Percentiles rank a stretch among this genome's conserved stretches.
These are phyloP conservation scores for Myotis myotis DNA, from an alignment of 2,797 vertebrate species.

Conservation along the genomic window DNA sequence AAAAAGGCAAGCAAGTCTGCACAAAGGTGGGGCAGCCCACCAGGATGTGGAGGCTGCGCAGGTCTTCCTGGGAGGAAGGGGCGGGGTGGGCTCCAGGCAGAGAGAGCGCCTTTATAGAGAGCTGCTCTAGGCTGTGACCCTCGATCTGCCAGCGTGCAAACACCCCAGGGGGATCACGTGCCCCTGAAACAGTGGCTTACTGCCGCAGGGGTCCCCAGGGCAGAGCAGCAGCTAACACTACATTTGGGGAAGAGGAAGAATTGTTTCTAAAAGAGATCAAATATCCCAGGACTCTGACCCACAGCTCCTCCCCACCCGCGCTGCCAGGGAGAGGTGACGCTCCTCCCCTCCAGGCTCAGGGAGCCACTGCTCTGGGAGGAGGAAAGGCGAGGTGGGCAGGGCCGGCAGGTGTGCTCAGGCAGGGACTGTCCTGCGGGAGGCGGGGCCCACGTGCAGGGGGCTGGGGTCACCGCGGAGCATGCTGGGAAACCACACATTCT, in stretches of 20 bases:
- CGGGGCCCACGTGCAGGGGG: too few relatives aligned
- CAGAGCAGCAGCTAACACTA: background rate
- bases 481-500: background rate
- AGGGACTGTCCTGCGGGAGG: background rate
- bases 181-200: background rate
- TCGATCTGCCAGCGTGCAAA: background rate
- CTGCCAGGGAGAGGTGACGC: background rate
- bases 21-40: background rate
- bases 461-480: fast-evolving
- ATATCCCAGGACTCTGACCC: background rate
- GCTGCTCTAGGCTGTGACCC: background rate
- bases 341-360: background rate
- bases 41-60: too few relatives aligned
- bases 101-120: background rate
- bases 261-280: background rate
- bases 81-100: fast-evolving
- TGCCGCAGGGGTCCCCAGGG: background rate
- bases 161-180: fast-evolving
- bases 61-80: fast-evolving
- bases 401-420: too few relatives aligned
- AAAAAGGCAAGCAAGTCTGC: background rate
- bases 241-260: background rate
- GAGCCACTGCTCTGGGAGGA: background rate
- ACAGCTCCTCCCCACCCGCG: fast-evolving
- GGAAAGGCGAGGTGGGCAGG: too few relatives aligned